These are phyloP conservation scores for Hypsibius dujardini DNA, from an alignment of 1,140 invertebrate species.

Conservation along the genomic window DNA sequence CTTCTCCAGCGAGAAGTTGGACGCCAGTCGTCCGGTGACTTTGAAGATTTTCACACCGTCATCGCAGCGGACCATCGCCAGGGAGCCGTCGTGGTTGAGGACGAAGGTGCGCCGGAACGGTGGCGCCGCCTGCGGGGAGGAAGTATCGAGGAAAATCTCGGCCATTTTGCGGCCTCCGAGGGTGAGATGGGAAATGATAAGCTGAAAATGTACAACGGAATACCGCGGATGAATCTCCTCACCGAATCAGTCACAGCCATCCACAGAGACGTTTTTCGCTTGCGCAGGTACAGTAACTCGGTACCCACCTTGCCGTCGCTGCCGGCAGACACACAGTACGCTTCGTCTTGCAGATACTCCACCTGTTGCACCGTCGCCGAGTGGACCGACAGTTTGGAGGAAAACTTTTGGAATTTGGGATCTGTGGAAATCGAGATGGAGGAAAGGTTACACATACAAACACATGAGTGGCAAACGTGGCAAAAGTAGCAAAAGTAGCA, in stretches of 20 bases:
- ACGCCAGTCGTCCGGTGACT: neutral
- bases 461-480: too few species aligned
- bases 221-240: neutral
- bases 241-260: neutral
- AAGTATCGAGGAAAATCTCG: neutral
- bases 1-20: neutral
- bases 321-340: constrained; percentile 1
- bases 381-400: neutral
- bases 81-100: neutral
- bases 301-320: neutral
- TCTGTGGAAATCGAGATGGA: too few species aligned
- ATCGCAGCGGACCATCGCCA: neutral
- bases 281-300: too few species aligned
- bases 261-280: neutral
- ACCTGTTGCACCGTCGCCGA: neutral
- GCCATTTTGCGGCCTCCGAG: neutral
- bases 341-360: neutral
- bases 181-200: neutral
- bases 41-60: neutral
- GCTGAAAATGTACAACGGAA: neutral
- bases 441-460: too few species aligned
- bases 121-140: neutral
- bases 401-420: constrained; percentile 5
- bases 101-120: neutral
- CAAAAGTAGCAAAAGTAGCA: too few species aligned